These are phyloP conservation scores for Meliscaeva auricollis DNA, from an alignment of 2,888 invertebrate species.

Conservation along the genomic window DNA sequence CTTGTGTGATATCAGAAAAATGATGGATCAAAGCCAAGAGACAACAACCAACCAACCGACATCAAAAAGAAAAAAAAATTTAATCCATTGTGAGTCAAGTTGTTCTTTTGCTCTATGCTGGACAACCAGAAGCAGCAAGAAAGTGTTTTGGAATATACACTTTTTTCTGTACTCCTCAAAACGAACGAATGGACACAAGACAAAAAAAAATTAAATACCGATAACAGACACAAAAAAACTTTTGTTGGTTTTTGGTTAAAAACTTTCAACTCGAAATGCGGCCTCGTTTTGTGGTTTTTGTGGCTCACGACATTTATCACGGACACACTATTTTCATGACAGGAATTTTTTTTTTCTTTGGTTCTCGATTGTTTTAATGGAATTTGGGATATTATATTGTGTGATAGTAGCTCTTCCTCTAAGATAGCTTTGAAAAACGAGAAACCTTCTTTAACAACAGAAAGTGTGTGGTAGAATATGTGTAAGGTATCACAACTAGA, in stretches of 20 bases:
- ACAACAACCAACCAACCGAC: not conserved
- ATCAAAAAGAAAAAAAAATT: constrained; percentile 23
- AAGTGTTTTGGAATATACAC: constrained; percentile 18
- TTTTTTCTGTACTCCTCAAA: constrained; percentile 25
- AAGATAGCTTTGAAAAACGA: too few species aligned
- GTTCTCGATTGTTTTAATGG: not conserved
- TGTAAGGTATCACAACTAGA: not conserved
- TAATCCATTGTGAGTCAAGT: constrained; percentile 37
- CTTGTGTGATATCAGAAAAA: constrained; percentile 11
- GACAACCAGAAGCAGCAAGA: not conserved
- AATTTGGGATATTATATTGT: not conserved
- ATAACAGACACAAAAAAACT: constrained; percentile 5
- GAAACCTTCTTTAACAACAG: constrained; percentile 4
- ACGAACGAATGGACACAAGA: not conserved
- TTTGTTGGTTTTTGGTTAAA: not conserved
- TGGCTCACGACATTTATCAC: constrained; percentile 38
- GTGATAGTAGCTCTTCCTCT: too few species aligned
- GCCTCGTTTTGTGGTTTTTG: constrained; percentile 16
- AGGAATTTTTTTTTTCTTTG: not conserved
- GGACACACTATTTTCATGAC: constrained; percentile 2
- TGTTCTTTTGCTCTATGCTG: not conserved
- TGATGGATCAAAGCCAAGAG: constrained; percentile 54
- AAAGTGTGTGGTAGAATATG: not conserved
- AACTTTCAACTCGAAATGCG: constrained; percentile 20
- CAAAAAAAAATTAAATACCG: not conserved